A percentile compares a stretch with the other conserved stretches of the same genome.
These are phyloP conservation scores for Aselliscus stoliczkanus DNA, from an alignment of 2,797 vertebrate genomes.

Conservation along the genomic window DNA sequence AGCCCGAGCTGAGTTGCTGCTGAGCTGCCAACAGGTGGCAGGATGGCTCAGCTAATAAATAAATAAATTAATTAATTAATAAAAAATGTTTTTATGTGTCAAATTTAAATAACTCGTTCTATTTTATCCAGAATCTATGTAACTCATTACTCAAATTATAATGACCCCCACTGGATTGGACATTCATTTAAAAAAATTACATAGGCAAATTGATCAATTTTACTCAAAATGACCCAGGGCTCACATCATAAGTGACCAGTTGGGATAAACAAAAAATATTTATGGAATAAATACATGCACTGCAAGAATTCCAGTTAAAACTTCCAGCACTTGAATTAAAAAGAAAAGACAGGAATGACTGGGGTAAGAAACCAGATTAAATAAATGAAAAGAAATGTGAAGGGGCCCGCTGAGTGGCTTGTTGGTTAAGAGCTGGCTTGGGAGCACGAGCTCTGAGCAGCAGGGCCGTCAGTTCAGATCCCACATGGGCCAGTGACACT, in stretches of 20 bases:
- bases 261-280: not conserved
- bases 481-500: too few species aligned
- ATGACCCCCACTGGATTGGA: not conserved
- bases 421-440: too few species aligned
- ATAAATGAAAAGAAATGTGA: constrained; percentile 8
- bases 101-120: constrained; percentile 19
- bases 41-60: too few species aligned
- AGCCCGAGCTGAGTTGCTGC: too few species aligned
- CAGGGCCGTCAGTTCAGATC: too few species aligned
- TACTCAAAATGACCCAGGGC: not conserved
- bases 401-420: too few species aligned
- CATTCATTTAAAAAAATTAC: not conserved
- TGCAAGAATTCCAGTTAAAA: not conserved
- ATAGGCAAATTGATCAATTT: not conserved
- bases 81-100: too few species aligned
- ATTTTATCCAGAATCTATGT: not conserved
- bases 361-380: not conserved
- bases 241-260: not conserved
- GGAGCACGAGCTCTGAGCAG: too few species aligned
- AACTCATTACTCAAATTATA: constrained; percentile 22
- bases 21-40: too few species aligned
- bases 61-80: too few species aligned
- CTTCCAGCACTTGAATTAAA: not conserved
- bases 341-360: not conserved
- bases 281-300: not conserved